Evolutionary conservation across 2,888 invertebrate genomes (phyloP).

Genomic region (Odontothrips loti): DNA sequence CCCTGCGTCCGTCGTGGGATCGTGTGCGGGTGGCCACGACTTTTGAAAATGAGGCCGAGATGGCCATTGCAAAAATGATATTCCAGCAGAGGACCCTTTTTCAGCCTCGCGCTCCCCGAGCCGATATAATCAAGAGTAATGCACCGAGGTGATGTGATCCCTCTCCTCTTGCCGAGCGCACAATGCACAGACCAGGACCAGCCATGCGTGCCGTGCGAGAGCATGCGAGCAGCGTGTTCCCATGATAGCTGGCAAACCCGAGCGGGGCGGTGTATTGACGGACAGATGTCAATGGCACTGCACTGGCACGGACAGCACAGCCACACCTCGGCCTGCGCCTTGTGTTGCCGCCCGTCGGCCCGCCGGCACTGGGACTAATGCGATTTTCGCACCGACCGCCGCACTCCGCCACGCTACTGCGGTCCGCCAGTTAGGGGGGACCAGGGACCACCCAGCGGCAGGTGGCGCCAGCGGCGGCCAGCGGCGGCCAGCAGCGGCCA

Average conservation of each 20-base stretch:
- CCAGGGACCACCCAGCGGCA: neutral
- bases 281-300: too few species aligned
- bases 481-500: neutral
- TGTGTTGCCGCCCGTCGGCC: neutral
- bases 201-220: too few species aligned
- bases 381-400: constrained; percentile 11
- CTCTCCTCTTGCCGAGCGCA: too few species aligned
- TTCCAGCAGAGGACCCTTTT: too few species aligned
- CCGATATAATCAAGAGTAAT: too few species aligned
- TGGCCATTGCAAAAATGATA: too few species aligned
- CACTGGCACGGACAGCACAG: neutral
- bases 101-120: too few species aligned
- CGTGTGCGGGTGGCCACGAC: too few species aligned
- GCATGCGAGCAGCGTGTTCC: neutral
- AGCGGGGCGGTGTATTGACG: neutral
- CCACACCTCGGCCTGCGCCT: neutral
- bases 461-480: neutral
- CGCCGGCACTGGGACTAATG: neutral
- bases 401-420: neutral
- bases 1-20: too few species aligned
- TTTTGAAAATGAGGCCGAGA: too few species aligned
- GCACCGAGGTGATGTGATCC: too few species aligned
- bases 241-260: neutral
- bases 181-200: too few species aligned
- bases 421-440: neutral